Evolutionary conservation across 2,113 vertebrate genomes (phyloP), one percentile per base, ranked within the genome.

Genomic region (Anas platyrhynchos): DNA sequence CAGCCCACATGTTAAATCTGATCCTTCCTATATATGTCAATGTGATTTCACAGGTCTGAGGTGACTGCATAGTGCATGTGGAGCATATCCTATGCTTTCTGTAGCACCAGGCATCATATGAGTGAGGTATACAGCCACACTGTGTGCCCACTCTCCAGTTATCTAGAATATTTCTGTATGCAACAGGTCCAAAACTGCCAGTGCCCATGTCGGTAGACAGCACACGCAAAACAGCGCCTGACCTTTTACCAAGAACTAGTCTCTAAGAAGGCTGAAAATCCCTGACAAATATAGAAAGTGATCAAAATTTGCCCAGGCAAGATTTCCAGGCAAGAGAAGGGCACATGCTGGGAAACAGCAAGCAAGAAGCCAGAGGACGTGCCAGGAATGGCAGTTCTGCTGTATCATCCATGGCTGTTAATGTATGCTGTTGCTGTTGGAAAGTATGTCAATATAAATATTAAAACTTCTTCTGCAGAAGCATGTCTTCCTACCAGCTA

Each of bases 261-360:
- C 48, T 93, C 65, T 26, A 77, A 27, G 58, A 91, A 82, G 38
- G 29, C 58, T 91, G 77, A 89, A 86, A 96, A 72, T 78, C 58
- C 29, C 58, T 27, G 77, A 41, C 32, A 75, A 93, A 94, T 61
- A 94, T 15, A 91, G 73, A 89, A 93, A 72, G 58, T 38, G 32
- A 84, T 72, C 29, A 63, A 84, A 84, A 72, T 82, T 88, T 71
- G 16, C 22, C 72, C n/a, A 43, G 83, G 56, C 50, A 88, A 77
- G 41, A 32, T 55, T 83, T 95, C 43, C 52, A 86, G 46, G 46
- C 25, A 82, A 44, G 41, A 84, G 72, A 71, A 52, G 32, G 48
- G 32, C 29, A 75, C 54, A 56, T 56, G 20, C 18, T 72, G 48
- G 66, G 69, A 92, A 84, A 72, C 16, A 75, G 58, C 38, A 83